Evolutionary conservation across 2,113 vertebrate genomes (phyloP).

Genomic region (Toxotes chatareus): DNA sequence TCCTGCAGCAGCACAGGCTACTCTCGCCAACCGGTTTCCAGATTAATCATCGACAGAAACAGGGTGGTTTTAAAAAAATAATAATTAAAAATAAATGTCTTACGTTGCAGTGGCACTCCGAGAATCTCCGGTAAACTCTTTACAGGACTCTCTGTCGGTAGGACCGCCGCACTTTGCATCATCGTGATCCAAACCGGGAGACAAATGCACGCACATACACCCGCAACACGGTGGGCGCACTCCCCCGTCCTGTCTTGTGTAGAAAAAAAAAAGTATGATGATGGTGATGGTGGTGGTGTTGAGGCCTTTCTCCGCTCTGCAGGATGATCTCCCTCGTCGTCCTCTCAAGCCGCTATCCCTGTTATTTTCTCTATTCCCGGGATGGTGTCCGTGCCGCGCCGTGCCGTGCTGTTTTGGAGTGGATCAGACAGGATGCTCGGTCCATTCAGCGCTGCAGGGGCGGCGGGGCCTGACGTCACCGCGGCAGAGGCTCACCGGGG

Average conservation of each 20-base stretch:
- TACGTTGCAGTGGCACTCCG: slow-evolving; percentile 98
- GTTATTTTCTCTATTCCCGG: slow-evolving; percentile 63
- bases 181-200: slow-evolving; percentile 86
- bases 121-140: slow-evolving; percentile 98
- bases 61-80: background rate
- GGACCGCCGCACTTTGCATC: slow-evolving; percentile 97
- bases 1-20: slow-evolving; percentile 26
- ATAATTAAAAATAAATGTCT: slow-evolving; percentile 73
- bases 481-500: slow-evolving; percentile 80
- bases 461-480: slow-evolving; percentile 89
- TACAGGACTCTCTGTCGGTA: slow-evolving; percentile 92
- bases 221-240: slow-evolving; percentile 77
- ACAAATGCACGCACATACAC: slow-evolving; percentile 79
- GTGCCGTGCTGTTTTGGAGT: slow-evolving; percentile 79
- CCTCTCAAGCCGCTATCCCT: slow-evolving; percentile 53
- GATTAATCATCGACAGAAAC: slow-evolving; percentile 65
- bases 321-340: slow-evolving; percentile 20
- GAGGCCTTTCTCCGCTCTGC: slow-evolving; percentile 48
- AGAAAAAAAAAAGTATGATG: slow-evolving; percentile 40
- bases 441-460: slow-evolving; percentile 96
- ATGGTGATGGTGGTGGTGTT: slow-evolving; percentile 42
- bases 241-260: slow-evolving; percentile 67
- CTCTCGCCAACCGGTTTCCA: slow-evolving; percentile 56
- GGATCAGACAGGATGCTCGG: slow-evolving; percentile 84
- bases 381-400: slow-evolving; percentile 66